phyloP scores from a whole-genome alignment of 2,888 invertebrate species.

The Listrodromus nycthemerus region DNA sequence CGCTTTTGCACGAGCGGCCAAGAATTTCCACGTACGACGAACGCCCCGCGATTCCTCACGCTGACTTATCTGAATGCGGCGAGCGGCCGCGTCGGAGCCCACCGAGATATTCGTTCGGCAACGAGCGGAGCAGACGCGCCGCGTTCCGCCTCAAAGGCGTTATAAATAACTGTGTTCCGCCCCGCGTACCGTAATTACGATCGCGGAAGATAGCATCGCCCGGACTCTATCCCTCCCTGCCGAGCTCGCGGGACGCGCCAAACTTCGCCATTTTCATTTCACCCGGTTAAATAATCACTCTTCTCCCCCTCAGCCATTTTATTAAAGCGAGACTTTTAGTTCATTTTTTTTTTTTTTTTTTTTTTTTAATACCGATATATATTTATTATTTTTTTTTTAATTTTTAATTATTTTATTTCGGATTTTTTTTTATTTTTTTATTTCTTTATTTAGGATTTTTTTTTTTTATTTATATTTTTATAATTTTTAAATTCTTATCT shows the following conservation, averaged over 20 bases:
- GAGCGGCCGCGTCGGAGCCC: neutral
- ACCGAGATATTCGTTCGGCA: slow-evolving; percentile 28
- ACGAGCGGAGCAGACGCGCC: neutral
- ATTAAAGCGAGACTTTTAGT: no score
- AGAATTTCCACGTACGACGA: slow-evolving; percentile 33
- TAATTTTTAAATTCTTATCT: no score
- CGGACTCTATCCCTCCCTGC: neutral
- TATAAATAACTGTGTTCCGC: slow-evolving; percentile 72
- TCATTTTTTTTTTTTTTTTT: no score
- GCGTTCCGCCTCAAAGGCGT: slow-evolving; percentile 72
- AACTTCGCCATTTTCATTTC: slow-evolving; percentile 24
- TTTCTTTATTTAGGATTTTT: no score
- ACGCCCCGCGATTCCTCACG: slow-evolving; percentile 12
- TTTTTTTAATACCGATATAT: no score
- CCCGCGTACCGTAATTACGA: slow-evolving; percentile 73
- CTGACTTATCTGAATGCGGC: slow-evolving; percentile 13
- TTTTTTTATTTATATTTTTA: no score
- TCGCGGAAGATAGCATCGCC: slow-evolving; percentile 73
- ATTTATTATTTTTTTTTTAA: no score
- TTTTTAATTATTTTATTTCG: no score
- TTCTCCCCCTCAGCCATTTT: neutral
- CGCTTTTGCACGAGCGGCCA: no score
- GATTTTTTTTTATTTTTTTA: no score
- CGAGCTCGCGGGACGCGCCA: neutral
- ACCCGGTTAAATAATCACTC: slow-evolving; percentile 12